Base-by-base conservation (phyloP, 2,888 invertebrate genomes). In the Cataglyphis livida region DNA sequence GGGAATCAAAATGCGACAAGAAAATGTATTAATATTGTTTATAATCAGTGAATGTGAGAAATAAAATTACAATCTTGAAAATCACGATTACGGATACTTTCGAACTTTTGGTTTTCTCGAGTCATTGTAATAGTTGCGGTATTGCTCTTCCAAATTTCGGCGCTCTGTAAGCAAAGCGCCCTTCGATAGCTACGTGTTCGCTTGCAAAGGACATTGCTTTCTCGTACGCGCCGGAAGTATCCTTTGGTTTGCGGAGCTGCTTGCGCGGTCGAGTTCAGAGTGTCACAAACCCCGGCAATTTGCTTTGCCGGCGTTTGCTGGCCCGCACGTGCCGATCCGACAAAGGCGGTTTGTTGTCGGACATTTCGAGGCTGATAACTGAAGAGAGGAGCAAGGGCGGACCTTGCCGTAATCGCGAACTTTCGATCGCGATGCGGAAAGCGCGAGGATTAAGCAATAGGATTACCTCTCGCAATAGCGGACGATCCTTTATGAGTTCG, bases 241-340 rank as follows among this genome's bases (percentile, higher is more conserved):
- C 66, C 65, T 73, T 70, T 68, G 62, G 70, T 62, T 73, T 70
- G 84, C 74, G 51, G 48, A 68, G 25, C 12, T 57, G 41, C 35
- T 57, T 59, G 81, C 59, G 25, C 66, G 71, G 75, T 71, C 71
- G 81, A 64, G 68, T 70, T 82, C 74, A 32, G 51, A 51, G 68
- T 54, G 54, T 79, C 64, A 71, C 75, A 71, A 83, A 81, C 82
- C 48, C 35, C 25, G 44, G 48, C 75, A 85, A 86, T 86, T 86
- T 81, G 85, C 79, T 86, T 73, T 76, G 75, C 57, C 59, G 44
- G 54, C 65, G 71, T 48, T 78, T 71, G 54, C 35, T 15, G 59
- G 12, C 25, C 25, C 35, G 76, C 76, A 61, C 85, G 85, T 84
- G 85, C 65, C 76, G 84, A 84, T 66, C 81, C 71, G 61, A 71